Percentiles rank a stretch among this genome's conserved stretches.
These are phyloP conservation scores for Notodonta ziczac DNA, from an alignment of 2,888 invertebrate species.

Conservation along the genomic window DNA sequence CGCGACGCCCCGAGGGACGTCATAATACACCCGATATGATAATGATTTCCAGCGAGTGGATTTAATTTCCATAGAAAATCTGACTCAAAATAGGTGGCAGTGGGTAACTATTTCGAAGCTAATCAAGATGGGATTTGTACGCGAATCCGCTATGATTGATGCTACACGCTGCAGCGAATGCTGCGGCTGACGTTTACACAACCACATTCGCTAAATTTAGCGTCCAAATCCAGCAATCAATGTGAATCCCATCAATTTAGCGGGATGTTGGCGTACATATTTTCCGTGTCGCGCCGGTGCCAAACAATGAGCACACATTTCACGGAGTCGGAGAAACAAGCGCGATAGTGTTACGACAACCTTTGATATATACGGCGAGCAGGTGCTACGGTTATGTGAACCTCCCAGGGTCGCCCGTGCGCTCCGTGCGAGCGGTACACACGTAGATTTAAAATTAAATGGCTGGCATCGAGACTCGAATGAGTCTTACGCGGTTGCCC, in stretches of 20 bases:
- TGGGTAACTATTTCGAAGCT: not conserved
- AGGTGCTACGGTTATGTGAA: conserved; percentile 59
- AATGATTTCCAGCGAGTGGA: not conserved
- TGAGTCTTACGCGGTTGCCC: conserved; percentile 32
- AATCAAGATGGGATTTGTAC: conserved; percentile 5
- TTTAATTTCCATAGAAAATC: not conserved
- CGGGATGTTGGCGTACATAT: conserved; percentile 53
- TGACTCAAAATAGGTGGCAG: not conserved
- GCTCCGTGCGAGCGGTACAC: conserved; percentile 26
- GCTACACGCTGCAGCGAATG: conserved; percentile 33
- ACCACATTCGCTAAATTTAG: conserved; percentile 44
- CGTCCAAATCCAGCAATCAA: conserved; percentile 45
- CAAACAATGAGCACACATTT: conserved; percentile 67
- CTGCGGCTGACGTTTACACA: conserved; percentile 37
- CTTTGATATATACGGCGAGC: conserved; percentile 60
- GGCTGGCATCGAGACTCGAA: conserved; percentile 40
- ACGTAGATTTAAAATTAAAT: conserved; percentile 53
- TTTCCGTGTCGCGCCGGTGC: conserved; percentile 60
- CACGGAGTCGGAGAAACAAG: conserved; percentile 36
- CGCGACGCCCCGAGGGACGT: not conserved
- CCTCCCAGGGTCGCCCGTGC: conserved; percentile 49
- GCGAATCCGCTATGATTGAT: conserved; percentile 28
- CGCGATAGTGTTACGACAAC: conserved; percentile 53
- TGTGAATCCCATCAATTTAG: conserved; percentile 57
- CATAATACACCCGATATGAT: not conserved